Evolutionary conservation across 2,113 vertebrate genomes (phyloP).

Genomic region (Balaenoptera acutorostrata): DNA sequence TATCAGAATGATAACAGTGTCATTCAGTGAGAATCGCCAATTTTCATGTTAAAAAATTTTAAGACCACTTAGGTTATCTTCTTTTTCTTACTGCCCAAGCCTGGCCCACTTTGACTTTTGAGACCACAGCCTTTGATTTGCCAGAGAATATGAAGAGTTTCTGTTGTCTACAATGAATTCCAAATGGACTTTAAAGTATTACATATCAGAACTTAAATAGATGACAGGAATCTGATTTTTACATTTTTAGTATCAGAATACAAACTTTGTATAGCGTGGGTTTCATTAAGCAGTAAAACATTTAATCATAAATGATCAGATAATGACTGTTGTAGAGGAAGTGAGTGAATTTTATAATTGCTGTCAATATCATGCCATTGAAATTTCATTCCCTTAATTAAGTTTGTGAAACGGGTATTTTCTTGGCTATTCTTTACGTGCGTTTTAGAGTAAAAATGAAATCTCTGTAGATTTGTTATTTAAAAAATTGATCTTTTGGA

Average conservation of each 20-base stretch:
- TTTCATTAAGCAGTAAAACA: conserved; percentile 17
- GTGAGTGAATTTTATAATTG: not conserved
- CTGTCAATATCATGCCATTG: not conserved
- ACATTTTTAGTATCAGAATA: not conserved
- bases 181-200: not conserved
- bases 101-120: not conserved
- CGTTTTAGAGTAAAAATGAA: conserved; percentile 1
- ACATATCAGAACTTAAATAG: not conserved
- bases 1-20: not conserved
- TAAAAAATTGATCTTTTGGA: not conserved
- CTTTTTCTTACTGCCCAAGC: not conserved
- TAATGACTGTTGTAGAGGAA: not conserved
- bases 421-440: not conserved
- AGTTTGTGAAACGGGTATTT: conserved; percentile 14
- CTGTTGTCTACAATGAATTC: not conserved
- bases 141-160: not conserved
- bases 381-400: not conserved
- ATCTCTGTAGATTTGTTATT: not conserved
- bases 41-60: not conserved
- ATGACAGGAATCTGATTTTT: not conserved
- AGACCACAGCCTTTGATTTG: not conserved
- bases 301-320: conserved; percentile 3
- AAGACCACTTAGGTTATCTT: not conserved
- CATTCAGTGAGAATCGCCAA: not conserved
- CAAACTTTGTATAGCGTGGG: not conserved